Evolutionary conservation across 2,888 invertebrate species (phyloP).

Genomic region (Orthonevra nobilis): DNA sequence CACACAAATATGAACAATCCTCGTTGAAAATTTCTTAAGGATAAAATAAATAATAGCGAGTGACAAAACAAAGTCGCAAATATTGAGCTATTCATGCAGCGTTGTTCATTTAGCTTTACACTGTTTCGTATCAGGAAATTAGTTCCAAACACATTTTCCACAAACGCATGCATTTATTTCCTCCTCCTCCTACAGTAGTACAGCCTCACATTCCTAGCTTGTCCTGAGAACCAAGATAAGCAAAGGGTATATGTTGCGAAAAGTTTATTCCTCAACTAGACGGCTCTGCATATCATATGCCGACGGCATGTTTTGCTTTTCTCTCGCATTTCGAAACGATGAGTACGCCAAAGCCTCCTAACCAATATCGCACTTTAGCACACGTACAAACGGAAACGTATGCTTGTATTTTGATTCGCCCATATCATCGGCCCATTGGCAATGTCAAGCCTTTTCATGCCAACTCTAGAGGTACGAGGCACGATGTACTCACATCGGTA

Average conservation of each 20-base stretch:
- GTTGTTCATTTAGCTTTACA: conserved; percentile 52
- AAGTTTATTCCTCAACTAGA: background rate
- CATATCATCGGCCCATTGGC: too few species aligned
- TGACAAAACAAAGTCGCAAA: conserved; percentile 32
- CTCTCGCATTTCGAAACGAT: conserved; percentile 2
- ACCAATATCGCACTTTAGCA: conserved; percentile 34
- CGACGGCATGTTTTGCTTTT: conserved; percentile 14
- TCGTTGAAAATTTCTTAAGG: too few species aligned
- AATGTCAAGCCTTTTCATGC: too few species aligned
- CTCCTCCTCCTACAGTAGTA: background rate
- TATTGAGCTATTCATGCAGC: conserved; percentile 48
- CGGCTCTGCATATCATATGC: too few species aligned
- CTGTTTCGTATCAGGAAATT: conserved; percentile 62
- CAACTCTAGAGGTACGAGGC: too few species aligned
- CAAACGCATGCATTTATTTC: conserved; percentile 49
- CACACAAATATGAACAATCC: too few species aligned
- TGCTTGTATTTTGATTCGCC: too few species aligned
- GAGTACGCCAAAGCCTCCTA: conserved; percentile 41
- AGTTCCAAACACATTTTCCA: conserved; percentile 37
- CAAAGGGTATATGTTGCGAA: background rate
- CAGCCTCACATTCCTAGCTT: too few species aligned
- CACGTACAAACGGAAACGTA: too few species aligned
- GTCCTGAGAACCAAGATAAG: too few species aligned
- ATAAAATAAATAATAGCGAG: too few species aligned
- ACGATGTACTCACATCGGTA: conserved; percentile 15